A percentile compares a stretch with the other conserved stretches of the same genome.
Evolutionary conservation across 2,113 vertebrate species (phyloP).

Genomic region (Genyomyrus donnyi): DNA sequence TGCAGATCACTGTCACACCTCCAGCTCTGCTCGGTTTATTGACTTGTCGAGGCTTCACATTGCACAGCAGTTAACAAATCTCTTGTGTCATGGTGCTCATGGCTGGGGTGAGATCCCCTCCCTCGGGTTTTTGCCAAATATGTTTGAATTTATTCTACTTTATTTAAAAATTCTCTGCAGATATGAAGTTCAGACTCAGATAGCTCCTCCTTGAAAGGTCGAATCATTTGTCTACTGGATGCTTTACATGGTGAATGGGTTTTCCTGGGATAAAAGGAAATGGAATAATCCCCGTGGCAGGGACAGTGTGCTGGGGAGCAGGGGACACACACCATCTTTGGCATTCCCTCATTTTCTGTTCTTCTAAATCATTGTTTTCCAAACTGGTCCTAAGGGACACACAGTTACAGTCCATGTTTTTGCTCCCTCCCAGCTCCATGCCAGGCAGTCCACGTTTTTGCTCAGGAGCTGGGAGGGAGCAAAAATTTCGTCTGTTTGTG

Average conservation of each 20-base stretch:
- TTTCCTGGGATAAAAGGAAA: neutral
- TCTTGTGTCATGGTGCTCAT: neutral
- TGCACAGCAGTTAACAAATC: neutral
- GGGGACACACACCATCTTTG: neutral
- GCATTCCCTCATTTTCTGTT: neutral
- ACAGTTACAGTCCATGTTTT: neutral
- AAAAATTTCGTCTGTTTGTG: neutral
- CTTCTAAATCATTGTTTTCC: neutral
- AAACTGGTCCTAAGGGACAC: neutral
- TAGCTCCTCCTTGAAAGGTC: neutral
- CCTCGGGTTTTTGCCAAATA: neutral
- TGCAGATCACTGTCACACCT: neutral
- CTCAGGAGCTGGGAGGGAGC: neutral
- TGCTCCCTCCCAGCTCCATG: neutral
- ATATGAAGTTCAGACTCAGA: neutral
- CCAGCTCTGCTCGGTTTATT: neutral
- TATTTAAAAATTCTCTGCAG: neutral
- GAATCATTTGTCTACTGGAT: neutral
- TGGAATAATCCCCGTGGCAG: neutral
- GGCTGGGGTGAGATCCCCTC: neutral
- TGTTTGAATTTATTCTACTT: neutral
- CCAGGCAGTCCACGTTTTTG: neutral
- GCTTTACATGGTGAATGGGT: neutral
- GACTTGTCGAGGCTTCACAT: neutral
- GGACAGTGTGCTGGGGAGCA: neutral